Conservation (phyloP, 2,797 vertebrate species). For the Poeciliopsis infans region DNA sequence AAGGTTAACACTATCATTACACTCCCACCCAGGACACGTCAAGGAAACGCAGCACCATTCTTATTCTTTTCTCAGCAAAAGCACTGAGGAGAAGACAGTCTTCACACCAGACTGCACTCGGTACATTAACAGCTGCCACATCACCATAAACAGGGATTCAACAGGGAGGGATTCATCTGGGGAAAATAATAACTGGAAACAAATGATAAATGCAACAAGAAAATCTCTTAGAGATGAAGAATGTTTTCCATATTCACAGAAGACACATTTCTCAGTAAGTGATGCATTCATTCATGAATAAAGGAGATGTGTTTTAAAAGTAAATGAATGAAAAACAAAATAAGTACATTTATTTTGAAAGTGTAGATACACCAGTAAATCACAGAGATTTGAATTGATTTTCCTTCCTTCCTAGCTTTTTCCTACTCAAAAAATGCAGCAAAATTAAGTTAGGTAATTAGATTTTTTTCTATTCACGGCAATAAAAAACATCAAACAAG, state of each 20-base stretch:
- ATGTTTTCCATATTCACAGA: not conserved
- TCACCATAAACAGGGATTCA: conserved; percentile 51
- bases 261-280: no score
- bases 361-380: not conserved
- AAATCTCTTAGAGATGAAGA: not conserved
- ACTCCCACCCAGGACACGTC: not conserved
- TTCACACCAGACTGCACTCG: conserved; percentile 72
- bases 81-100: conserved; percentile 51
- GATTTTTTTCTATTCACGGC: not conserved
- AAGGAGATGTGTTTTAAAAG: not conserved
- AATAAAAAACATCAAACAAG: not conserved
- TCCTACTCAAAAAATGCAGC: not conserved
- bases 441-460: not conserved
- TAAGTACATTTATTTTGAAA: not conserved
- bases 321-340: not conserved
- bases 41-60: conserved; percentile 27
- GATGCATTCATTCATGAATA: not conserved
- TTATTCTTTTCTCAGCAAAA: conserved; percentile 55
- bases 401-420: not conserved
- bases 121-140: conserved; percentile 69
- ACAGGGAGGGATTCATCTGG: conserved; percentile 13
- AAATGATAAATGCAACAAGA: not conserved
- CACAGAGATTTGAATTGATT: not conserved
- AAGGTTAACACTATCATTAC: conserved; percentile 45
- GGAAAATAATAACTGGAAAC: not conserved